Conservation (phyloP, 2,113 vertebrate genomes). For the Sardina pilchardus region DNA sequence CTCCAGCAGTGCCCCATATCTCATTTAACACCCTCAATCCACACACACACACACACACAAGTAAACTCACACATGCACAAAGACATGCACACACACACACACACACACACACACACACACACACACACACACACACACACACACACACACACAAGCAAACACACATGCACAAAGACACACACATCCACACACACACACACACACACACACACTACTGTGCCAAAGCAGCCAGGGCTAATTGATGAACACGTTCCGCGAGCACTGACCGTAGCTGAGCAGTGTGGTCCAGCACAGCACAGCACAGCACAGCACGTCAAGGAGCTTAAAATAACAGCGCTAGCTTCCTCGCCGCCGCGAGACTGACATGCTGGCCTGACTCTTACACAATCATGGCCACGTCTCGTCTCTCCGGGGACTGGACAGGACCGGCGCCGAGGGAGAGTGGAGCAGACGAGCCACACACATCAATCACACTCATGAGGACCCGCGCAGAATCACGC, state of each 20-base stretch:
- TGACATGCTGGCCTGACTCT: not conserved
- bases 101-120: too few species aligned
- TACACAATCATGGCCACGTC: not conserved
- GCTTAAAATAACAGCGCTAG: not conserved
- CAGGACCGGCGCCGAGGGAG: not conserved
- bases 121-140: not conserved
- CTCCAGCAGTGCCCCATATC: not conserved
- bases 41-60: too few species aligned
- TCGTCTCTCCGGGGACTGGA: not conserved
- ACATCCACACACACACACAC: constrained; percentile 6
- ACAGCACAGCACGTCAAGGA: not conserved
- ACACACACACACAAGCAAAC: not conserved
- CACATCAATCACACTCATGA: not conserved
- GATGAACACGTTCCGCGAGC: not conserved
- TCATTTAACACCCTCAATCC: too few species aligned
- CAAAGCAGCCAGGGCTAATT: not conserved
- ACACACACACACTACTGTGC: not conserved
- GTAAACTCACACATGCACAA: not conserved
- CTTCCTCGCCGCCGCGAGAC: not conserved
- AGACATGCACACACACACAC: not conserved
- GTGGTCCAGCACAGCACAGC: not conserved
- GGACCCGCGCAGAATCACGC: not conserved
- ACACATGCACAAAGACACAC: not conserved
- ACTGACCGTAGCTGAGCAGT: not conserved
- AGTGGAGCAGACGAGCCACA: not conserved